A percentile compares a stretch with the other conserved stretches of the same genome.
phyloP scores from a whole-genome alignment of 2,797 vertebrate species.

The Silurus aristotelis region DNA sequence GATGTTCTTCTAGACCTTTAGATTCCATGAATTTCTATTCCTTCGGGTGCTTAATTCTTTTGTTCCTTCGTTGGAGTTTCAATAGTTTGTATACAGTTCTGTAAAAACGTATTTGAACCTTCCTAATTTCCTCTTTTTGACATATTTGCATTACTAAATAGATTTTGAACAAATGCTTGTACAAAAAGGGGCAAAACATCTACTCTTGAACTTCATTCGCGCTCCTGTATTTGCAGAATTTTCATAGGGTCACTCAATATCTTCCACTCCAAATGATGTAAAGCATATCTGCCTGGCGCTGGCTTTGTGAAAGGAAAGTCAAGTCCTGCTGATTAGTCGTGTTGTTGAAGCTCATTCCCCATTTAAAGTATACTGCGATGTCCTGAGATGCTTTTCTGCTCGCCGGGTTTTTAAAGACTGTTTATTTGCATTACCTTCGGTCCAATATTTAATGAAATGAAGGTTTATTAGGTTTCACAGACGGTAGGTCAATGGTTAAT shows the following conservation, averaged over 20 bases:
- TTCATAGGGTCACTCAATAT: no score
- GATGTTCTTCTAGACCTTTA: no score
- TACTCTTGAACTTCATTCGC: neutral
- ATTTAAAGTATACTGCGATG: no score
- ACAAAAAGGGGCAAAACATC: neutral
- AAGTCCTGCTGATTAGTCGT: neutral
- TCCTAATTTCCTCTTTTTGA: neutral
- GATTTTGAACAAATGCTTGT: neutral
- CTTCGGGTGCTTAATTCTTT: no score
- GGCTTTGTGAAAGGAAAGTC: no score
- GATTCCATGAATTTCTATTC: no score
- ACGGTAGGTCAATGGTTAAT: neutral
- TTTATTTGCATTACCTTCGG: neutral
- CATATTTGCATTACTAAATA: neutral
- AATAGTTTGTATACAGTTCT: no score
- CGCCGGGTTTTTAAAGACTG: neutral
- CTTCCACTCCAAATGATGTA: no score
- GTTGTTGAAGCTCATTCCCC: neutral
- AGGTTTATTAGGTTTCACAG: neutral
- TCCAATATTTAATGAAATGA: neutral
- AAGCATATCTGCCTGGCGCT: no score
- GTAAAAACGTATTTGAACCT: neutral
- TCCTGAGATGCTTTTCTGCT: neutral
- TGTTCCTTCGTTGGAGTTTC: no score
- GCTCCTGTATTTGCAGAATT: no score